Conservation (phyloP, 2,888 invertebrate genomes). For the Aromia moschata region DNA sequence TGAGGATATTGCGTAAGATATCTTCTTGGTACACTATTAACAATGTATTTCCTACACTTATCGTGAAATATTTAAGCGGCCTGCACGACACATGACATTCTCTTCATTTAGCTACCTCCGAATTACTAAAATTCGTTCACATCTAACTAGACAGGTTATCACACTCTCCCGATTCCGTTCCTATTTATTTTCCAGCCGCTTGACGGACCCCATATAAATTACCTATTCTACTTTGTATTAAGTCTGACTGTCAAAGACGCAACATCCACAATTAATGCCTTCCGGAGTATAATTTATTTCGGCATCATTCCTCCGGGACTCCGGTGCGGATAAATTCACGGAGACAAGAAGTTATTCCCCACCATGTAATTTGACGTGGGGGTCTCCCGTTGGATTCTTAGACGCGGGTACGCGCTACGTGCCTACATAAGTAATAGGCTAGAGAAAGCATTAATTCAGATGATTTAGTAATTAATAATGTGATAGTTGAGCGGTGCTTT, state of each 20-base stretch:
- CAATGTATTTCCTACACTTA: no score
- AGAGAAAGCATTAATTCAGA: neutral
- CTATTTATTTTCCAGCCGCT: neutral
- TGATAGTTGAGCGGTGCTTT: neutral
- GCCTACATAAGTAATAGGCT: neutral
- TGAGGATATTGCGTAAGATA: no score
- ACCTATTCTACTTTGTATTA: conserved; percentile 2
- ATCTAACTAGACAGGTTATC: conserved; percentile 8
- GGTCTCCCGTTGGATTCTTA: neutral
- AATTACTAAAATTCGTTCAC: neutral
- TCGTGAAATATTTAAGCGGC: no score
- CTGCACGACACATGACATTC: neutral
- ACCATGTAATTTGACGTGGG: conserved; percentile 5
- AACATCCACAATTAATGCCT: conserved; percentile 5
- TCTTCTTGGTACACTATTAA: no score
- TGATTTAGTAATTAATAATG: conserved; percentile 1
- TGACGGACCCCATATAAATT: conserved; percentile 10
- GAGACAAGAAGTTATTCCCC: neutral
- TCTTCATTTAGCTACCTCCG: neutral
- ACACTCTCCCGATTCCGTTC: neutral
- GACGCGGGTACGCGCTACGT: neutral
- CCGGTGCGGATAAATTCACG: conserved; percentile 1
- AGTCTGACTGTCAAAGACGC: conserved; percentile 7
- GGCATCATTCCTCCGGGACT: neutral
- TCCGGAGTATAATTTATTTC: conserved; percentile 13